Conservation (phyloP, 2,797 vertebrate species). For the Sebastes taczanowskii region DNA sequence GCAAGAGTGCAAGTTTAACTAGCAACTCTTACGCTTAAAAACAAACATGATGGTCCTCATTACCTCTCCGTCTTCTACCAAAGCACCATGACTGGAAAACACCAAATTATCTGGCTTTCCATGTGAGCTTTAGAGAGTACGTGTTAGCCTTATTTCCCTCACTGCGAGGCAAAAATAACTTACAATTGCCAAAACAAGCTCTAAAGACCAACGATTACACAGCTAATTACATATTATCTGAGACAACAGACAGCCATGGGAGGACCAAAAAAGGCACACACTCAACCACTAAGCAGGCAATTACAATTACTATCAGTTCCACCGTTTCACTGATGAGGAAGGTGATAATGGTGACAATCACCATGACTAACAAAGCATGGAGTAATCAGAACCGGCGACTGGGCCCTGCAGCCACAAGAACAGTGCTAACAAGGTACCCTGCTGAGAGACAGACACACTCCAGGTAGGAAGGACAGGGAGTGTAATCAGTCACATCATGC, state of each 20-base stretch:
- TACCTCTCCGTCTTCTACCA: neutral
- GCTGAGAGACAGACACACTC: conserved; percentile 31
- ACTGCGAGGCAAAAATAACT: neutral
- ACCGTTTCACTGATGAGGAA: conserved; percentile 68
- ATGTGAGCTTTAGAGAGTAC: neutral
- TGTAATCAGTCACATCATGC: conserved; percentile 28
- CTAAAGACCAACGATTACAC: conserved; percentile 65
- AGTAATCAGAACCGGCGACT: conserved; percentile 67
- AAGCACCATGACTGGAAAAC: neutral
- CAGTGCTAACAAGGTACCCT: conserved; percentile 58
- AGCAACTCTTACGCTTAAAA: neutral
- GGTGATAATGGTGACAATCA: conserved; percentile 74
- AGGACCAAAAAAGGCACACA: conserved; percentile 52
- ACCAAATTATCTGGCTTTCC: neutral
- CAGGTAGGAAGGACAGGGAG: conserved; percentile 50
- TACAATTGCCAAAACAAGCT: conserved; percentile 49
- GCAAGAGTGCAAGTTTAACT: neutral
- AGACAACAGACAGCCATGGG: conserved; percentile 52
- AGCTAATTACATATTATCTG: conserved; percentile 72
- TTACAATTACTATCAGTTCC: conserved; percentile 73
- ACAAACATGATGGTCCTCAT: neutral
- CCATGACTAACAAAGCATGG: conserved; percentile 63
- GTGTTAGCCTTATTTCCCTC: neutral
- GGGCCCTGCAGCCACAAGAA: conserved; percentile 60
- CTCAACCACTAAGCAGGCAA: conserved; percentile 66